Evolutionary conservation across 2,888 invertebrate genomes (phyloP), one percentile per base, ranked within the genome.

Genomic region (Eubasilissa splendida): DNA sequence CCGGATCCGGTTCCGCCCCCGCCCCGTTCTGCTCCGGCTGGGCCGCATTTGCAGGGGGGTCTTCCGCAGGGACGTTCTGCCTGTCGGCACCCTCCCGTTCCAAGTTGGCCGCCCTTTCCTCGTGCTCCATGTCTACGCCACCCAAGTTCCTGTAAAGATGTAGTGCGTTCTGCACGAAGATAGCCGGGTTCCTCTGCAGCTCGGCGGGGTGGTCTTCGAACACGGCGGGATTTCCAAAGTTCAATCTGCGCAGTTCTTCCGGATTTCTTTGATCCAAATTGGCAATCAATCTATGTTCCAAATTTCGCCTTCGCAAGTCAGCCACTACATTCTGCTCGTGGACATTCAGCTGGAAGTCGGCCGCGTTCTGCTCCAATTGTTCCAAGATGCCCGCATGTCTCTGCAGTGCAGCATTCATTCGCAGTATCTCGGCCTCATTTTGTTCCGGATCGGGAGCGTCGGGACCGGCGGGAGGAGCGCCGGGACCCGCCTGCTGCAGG

Each of bases 21-120:
- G 33, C 79, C 7, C 59, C 79, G 2, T 74, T 66, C 3, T 53
- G 22, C 31, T 58, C 58, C 75, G 58, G 58, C 11, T 66, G n/a
- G n/a, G 56, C 79, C 11, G 79, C 79, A 10, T 5, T 12, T 0
- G 63, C 63, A 1, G 63, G 63, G 22, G 31, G 33, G 10, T 63
- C 33, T 1, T 33, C 63, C 12, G 42, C 42, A 7, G 63, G 63
- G 33, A 11, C 63, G 12, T 63, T 31, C 31, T 22, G 12, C 63
- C 63, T 12, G 42, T 63, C 1, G 63, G 33, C 5, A 33, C 33
- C 4, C 63, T 31, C 31, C 12, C 63, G 60, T 9, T 60, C 7
- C 59, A 4, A 12, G 58, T 59, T n/a, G 22, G 7, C 59, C 59
- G 10, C 10, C 3, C 22, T 22, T 22, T 22, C 22, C 1, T 22